These are phyloP conservation scores for Coenobita brevimanus DNA, from an alignment of 1,140 invertebrate species.

Conservation along the genomic window DNA sequence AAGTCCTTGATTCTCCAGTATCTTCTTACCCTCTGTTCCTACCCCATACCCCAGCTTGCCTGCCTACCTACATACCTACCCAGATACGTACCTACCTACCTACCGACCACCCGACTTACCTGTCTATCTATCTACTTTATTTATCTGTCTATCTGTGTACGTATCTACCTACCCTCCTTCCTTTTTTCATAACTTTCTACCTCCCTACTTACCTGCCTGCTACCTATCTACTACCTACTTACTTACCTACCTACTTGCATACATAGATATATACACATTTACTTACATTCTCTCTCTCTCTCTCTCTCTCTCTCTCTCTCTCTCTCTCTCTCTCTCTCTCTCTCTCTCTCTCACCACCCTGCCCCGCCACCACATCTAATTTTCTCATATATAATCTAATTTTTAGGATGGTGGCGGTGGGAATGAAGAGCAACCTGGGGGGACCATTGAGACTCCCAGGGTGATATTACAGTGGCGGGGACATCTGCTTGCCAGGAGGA, in stretches of 20 bases:
- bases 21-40: background rate
- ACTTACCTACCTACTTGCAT: too few relatives aligned
- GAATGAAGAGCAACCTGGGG: constrained; percentile 41
- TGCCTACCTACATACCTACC: background rate
- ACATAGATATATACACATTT: too few relatives aligned
- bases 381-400: background rate
- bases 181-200: background rate
- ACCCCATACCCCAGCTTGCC: background rate
- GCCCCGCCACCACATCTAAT: background rate
- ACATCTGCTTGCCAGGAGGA: constrained; percentile 39
- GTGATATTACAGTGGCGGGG: constrained; percentile 30
- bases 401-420: background rate
- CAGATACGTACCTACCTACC: too few relatives aligned
- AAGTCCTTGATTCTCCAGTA: background rate
- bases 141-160: too few relatives aligned
- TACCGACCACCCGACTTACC: too few relatives aligned
- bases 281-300: too few relatives aligned
- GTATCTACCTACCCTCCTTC: too few relatives aligned
- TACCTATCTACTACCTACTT: too few relatives aligned
- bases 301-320: background rate
- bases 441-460: constrained; percentile 10
- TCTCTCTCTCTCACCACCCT: too few relatives aligned
- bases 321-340: constrained; percentile 21
- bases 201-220: background rate
- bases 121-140: too few relatives aligned